These are phyloP conservation scores for Tetrao urogallus DNA, from an alignment of 2,113 vertebrate species.

Conservation along the genomic window DNA sequence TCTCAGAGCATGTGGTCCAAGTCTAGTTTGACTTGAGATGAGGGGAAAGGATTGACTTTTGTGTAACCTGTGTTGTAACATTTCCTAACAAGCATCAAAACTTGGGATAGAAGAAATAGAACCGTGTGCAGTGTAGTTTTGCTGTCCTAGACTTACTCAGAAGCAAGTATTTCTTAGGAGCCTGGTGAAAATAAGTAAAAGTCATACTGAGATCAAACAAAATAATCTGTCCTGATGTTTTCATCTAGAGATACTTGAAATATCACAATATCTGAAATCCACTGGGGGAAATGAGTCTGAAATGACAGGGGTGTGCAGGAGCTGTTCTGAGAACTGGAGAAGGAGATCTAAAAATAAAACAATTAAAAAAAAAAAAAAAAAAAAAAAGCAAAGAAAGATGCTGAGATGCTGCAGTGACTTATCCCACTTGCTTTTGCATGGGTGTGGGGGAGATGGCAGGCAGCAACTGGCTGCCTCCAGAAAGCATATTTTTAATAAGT, in stretches of 20 bases:
- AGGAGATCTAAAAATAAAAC: slow-evolving; percentile 63
- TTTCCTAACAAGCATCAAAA: background rate
- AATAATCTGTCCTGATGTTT: background rate
- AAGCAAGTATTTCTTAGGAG: background rate
- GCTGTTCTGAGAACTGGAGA: slow-evolving; percentile 1
- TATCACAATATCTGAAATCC: background rate
- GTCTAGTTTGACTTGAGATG: background rate
- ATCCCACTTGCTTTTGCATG: slow-evolving; percentile 33
- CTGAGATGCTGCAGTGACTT: slow-evolving; percentile 22
- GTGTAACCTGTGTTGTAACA: background rate
- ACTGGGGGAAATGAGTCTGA: background rate
- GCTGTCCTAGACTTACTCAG: background rate
- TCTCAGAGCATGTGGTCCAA: fast-evolving
- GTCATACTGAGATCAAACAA: background rate
- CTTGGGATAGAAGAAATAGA: background rate
- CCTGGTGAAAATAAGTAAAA: background rate
- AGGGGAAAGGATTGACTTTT: background rate
- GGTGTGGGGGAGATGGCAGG: slow-evolving; percentile 33
- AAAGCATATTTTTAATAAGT: background rate
- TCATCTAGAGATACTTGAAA: background rate
- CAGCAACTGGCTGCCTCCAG: slow-evolving; percentile 22
- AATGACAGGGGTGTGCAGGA: slow-evolving; percentile 6
- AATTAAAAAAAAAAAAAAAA: background rate
- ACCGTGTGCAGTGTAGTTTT: background rate
- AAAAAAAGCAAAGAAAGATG: slow-evolving; percentile 12